These are phyloP conservation scores for Turdus rufiventris DNA, from an alignment of 2,113 vertebrate genomes.

Conservation along the genomic window DNA sequence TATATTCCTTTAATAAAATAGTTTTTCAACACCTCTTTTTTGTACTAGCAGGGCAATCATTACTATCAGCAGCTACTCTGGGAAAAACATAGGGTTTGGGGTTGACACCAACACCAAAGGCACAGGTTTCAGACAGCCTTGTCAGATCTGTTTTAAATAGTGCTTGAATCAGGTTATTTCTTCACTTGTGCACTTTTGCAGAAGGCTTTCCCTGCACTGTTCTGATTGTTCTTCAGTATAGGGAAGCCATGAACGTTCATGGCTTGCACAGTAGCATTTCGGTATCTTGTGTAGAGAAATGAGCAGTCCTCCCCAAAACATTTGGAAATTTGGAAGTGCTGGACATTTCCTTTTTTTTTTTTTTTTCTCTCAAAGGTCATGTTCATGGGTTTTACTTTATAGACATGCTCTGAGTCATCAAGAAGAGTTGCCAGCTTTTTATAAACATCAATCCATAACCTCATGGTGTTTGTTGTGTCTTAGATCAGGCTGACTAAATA, in stretches of 20 bases:
- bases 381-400: background rate
- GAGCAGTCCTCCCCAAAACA: background rate
- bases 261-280: slow-evolving; percentile 34
- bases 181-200: background rate
- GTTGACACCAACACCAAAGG: background rate
- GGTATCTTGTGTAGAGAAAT: slow-evolving; percentile 13
- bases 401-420: background rate
- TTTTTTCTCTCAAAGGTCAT: background rate
- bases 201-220: slow-evolving; percentile 35
- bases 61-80: background rate
- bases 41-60: background rate
- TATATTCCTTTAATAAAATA: background rate
- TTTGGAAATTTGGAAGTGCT: background rate
- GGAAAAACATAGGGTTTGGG: background rate
- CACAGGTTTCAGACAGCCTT: background rate
- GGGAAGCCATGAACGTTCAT: background rate
- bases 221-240: background rate
- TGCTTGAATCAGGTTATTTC: background rate
- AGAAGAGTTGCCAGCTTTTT: background rate
- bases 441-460: background rate
- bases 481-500: background rate
- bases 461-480: background rate
- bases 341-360: background rate
- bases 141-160: background rate
- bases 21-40: background rate